Evolutionary conservation across 2,113 vertebrate genomes (phyloP).

Genomic region (Taxidea taxus): DNA sequence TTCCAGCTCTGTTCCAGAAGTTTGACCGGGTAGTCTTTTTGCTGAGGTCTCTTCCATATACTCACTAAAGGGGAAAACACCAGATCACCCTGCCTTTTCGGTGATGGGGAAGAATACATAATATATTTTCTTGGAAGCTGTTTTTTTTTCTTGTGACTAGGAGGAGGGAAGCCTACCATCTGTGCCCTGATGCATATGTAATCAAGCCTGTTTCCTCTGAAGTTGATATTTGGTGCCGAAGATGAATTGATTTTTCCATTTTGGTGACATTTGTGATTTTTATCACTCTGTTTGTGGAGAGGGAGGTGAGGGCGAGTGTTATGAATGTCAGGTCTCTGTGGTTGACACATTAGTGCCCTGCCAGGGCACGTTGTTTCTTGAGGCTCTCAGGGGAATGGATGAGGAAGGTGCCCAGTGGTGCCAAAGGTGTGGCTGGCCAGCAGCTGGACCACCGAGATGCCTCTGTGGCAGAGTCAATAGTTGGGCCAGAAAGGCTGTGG

Average conservation of each 20-base stretch:
- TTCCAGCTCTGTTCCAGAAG: slow-evolving; percentile 6
- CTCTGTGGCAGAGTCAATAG: slow-evolving; percentile 57
- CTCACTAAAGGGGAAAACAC: background rate
- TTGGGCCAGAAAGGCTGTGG: slow-evolving; percentile 58
- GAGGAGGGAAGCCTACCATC: background rate
- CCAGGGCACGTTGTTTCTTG: background rate
- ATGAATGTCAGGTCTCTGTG: slow-evolving; percentile 23
- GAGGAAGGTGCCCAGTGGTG: background rate
- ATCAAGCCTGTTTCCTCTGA: background rate
- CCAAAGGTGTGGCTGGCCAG: slow-evolving; percentile 68
- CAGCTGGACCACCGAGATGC: slow-evolving; percentile 68
- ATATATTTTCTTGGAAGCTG: background rate
- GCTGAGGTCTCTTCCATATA: background rate
- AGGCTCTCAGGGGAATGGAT: slow-evolving; percentile 33
- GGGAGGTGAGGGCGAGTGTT: background rate
- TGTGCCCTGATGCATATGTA: background rate
- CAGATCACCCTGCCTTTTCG: background rate
- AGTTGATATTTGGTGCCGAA: background rate
- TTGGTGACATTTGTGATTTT: slow-evolving; percentile 37
- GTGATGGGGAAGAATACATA: slow-evolving; percentile 12
- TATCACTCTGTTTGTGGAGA: background rate
- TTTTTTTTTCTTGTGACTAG: background rate
- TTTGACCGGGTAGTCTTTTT: background rate
- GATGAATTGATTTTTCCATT: slow-evolving; percentile 26
- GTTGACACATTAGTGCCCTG: background rate